Evolutionary conservation across 37 sponge, comb jelly and placozoan genomes (phyloP).

Genomic region (Halisarca cf. caerulea): DNA sequence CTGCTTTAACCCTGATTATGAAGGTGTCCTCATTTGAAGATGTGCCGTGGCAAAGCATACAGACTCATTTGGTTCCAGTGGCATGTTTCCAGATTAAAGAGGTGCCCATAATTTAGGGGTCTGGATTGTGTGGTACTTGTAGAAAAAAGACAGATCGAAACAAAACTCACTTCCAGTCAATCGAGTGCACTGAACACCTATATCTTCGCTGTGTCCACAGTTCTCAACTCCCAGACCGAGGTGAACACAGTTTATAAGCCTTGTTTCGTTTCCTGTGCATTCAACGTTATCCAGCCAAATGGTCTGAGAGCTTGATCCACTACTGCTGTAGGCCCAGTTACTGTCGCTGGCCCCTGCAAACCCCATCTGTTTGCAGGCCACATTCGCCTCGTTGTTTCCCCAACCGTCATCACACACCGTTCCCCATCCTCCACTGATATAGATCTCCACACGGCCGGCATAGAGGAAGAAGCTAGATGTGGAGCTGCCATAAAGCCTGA

Average conservation of each 20-base stretch:
- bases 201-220: constrained; percentile 20
- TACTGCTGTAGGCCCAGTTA: neutral
- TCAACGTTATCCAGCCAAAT: constrained; percentile 21
- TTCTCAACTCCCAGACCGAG: neutral
- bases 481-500: neutral
- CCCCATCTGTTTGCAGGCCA: constrained; percentile 18
- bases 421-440: neutral
- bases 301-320: neutral
- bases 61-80: no score
- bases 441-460: constrained; percentile 16
- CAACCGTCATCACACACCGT: constrained; percentile 27
- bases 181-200: neutral
- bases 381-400: neutral
- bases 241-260: neutral
- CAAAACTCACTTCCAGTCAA: neutral
- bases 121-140: no score
- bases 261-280: neutral
- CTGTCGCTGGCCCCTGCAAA: neutral
- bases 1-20: no score
- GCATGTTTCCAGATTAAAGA: no score
- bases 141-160: neutral
- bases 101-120: no score
- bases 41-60: no score
- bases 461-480: neutral
- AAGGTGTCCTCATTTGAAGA: no score